Percentiles rank a stretch among this genome's conserved stretches.
Evolutionary conservation across 1,140 invertebrate species (phyloP).

Genomic region (Pissodes strobi): DNA sequence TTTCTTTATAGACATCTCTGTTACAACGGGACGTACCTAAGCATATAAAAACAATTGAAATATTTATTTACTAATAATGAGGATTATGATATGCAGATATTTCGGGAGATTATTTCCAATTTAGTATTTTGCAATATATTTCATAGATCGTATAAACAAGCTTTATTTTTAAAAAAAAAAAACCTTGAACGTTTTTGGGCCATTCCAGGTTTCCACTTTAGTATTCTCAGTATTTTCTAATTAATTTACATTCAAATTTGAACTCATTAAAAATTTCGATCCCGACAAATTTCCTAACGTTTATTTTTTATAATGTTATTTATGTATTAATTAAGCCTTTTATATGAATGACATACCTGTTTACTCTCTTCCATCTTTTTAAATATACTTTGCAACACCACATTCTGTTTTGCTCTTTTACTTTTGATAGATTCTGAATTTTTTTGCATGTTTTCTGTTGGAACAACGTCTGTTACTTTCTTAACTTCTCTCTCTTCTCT

Average conservation of each 20-base stretch:
- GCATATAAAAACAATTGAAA: no score
- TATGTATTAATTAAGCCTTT: background rate
- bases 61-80: no score
- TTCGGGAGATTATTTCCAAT: no score
- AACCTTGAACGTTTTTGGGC: no score
- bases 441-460: constrained; percentile 18
- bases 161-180: no score
- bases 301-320: constrained; percentile 6
- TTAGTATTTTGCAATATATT: no score
- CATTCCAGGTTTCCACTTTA: background rate
- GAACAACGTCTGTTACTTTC: constrained; percentile 9
- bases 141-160: no score
- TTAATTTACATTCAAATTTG: background rate
- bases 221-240: background rate
- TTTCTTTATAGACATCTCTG: no score
- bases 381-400: constrained; percentile 72
- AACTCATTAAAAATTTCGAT: background rate
- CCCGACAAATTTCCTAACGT: background rate
- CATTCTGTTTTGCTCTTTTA: constrained; percentile 52
- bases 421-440: constrained; percentile 43
- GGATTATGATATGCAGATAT: no score
- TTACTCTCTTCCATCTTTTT: constrained; percentile 65
- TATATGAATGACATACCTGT: constrained; percentile 56
- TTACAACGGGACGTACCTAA: no score
- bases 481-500: constrained; percentile 60